Evolutionary conservation across 2,797 vertebrate species (phyloP).

Genomic region (Tympanoctomys barrerae): DNA sequence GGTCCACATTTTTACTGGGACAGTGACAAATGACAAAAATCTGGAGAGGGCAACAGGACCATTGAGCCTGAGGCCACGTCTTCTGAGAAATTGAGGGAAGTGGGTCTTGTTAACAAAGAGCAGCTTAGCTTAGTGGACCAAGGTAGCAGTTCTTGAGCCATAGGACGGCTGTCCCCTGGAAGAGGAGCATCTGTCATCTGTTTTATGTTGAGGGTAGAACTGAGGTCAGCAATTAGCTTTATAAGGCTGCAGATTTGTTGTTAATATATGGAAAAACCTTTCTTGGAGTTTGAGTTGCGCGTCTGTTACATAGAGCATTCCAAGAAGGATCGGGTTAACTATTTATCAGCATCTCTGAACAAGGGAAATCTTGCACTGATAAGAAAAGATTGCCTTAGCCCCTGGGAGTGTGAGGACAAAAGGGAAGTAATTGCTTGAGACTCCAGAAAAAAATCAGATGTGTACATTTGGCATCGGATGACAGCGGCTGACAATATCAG

Average conservation of each 20-base stretch:
- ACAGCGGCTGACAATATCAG: neutral
- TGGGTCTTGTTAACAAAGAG: slow-evolving; percentile 54
- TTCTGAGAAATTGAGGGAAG: neutral
- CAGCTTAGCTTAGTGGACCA: neutral
- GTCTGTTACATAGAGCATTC: neutral
- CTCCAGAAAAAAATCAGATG: slow-evolving; percentile 13
- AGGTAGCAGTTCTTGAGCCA: neutral
- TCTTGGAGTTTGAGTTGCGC: neutral
- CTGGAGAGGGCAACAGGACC: neutral
- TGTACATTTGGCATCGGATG: neutral
- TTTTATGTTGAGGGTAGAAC: neutral
- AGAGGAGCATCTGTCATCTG: neutral
- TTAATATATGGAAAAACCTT: neutral
- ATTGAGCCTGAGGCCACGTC: slow-evolving; percentile 51
- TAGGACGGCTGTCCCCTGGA: neutral
- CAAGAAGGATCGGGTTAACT: neutral
- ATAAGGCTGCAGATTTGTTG: neutral
- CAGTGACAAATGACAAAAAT: slow-evolving; percentile 78
- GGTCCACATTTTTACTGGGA: slow-evolving; percentile 45
- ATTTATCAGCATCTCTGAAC: neutral
- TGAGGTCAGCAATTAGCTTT: neutral
- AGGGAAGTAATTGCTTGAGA: neutral
- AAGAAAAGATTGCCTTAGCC: slow-evolving; percentile 43
- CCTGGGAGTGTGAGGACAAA: neutral
- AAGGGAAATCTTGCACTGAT: slow-evolving; percentile 6